Evolutionary conservation across 2,888 invertebrate genomes (phyloP).

Genomic region (Agonopterix subpropinquella): DNA sequence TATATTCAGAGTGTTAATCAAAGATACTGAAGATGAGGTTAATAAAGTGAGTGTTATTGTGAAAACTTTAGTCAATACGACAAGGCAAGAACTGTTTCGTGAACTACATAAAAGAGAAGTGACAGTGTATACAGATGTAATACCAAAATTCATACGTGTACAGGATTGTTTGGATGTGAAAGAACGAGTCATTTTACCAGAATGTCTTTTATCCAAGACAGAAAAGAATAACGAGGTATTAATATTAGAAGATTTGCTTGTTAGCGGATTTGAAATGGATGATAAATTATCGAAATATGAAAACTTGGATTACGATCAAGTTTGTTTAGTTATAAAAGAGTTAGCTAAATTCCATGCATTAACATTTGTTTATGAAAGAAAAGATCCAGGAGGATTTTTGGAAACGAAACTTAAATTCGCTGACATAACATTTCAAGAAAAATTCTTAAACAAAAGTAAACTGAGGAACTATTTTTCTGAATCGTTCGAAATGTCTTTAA

Average conservation of each 20-base stretch:
- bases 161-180: slow-evolving; percentile 31
- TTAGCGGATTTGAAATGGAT: slow-evolving; percentile 40
- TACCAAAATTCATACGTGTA: slow-evolving; percentile 35
- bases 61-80: slow-evolving; percentile 55
- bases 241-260: slow-evolving; percentile 48
- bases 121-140: slow-evolving; percentile 37
- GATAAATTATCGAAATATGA: slow-evolving; percentile 32
- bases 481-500: slow-evolving; percentile 48
- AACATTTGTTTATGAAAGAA: slow-evolving; percentile 41
- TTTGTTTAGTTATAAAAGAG: slow-evolving; percentile 35
- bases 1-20: slow-evolving; percentile 50
- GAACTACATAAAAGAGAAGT: slow-evolving; percentile 58
- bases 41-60: slow-evolving; percentile 41
- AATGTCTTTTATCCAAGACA: slow-evolving; percentile 37
- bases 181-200: slow-evolving; percentile 35
- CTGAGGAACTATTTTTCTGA: slow-evolving; percentile 48
- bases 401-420: slow-evolving; percentile 31
- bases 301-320: slow-evolving; percentile 34
- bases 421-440: slow-evolving; percentile 48
- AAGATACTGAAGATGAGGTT: slow-evolving; percentile 28
- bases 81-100: slow-evolving; percentile 50
- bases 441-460: slow-evolving; percentile 50
- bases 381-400: slow-evolving; percentile 24
- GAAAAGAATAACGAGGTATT: slow-evolving; percentile 49
- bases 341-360: slow-evolving; percentile 58